Conservation (phyloP, 2,113 vertebrate genomes). For the Leptobrachium leishanense region DNA sequence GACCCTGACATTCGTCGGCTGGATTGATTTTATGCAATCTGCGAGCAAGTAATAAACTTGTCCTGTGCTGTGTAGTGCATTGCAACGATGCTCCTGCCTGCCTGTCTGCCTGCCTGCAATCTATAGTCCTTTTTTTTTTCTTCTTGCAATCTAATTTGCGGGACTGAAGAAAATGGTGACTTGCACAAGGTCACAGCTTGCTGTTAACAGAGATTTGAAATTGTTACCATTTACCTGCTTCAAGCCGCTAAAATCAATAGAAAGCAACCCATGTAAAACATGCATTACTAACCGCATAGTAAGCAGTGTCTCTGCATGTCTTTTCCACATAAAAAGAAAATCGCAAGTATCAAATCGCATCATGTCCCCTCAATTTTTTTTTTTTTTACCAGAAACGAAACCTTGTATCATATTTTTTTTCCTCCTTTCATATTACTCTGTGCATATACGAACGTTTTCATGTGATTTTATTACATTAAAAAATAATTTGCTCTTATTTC, state of each 20-base stretch:
- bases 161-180: background rate
- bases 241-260: conserved; percentile 1
- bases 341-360: background rate
- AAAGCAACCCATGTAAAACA: background rate
- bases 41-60: conserved; percentile 16
- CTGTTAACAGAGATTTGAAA: conserved; percentile 6
- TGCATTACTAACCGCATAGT: background rate
- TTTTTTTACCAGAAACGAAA: no score
- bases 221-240: background rate
- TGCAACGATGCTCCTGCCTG: background rate
- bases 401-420: no score
- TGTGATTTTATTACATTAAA: no score
- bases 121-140: background rate
- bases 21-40: conserved; percentile 28
- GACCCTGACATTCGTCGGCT: background rate
- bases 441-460: no score
- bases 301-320: background rate
- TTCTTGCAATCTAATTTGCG: conserved; percentile 7
- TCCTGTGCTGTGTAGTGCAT: background rate
- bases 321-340: background rate
- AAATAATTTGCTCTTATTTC: no score
- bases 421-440: no score
- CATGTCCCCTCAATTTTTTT: no score
- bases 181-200: background rate
- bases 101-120: background rate